Percentiles rank a stretch among this genome's conserved stretches.
phyloP scores from a whole-genome alignment of 2,797 vertebrate species.

The Calcarius lapponicus region DNA sequence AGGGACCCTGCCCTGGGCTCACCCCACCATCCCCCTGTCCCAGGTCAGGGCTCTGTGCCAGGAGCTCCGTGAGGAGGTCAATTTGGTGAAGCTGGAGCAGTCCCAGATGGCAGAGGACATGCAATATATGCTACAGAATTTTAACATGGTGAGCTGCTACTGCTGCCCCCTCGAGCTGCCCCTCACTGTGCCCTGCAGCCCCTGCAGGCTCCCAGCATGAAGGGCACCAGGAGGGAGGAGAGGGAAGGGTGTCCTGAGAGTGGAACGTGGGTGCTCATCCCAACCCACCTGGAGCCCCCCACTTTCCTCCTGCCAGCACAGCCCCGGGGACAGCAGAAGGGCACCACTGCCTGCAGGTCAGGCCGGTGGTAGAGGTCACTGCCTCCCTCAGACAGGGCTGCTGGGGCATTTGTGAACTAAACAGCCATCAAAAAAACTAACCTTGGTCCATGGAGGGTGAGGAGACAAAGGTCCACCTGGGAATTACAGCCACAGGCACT shows the following conservation, averaged over 20 bases:
- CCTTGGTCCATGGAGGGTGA: not conserved
- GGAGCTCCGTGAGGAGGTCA: constrained; percentile 69
- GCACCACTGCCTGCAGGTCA: not conserved
- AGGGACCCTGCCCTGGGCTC: not conserved
- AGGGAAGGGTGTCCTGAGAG: not conserved
- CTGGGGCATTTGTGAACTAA: not conserved
- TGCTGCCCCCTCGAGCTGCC: not conserved
- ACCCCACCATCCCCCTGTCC: not conserved
- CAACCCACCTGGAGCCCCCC: not conserved
- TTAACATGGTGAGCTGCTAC: constrained; percentile 1
- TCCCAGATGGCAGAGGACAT: constrained; percentile 55
- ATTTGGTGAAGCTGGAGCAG: constrained; percentile 48
- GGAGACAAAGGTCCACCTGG: not conserved
- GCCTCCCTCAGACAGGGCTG: not conserved
- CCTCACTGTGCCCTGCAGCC: not conserved
- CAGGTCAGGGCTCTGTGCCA: constrained; percentile 72
- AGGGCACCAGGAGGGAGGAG: not conserved
- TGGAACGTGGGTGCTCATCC: fast-evolving
- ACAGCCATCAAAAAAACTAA: not conserved
- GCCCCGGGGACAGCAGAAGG: fast-evolving
- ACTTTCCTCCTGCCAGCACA: not conserved
- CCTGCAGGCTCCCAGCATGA: fast-evolving
- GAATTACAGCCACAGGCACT: not conserved
- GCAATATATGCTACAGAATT: not conserved
- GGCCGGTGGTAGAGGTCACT: not conserved